phyloP scores from a whole-genome alignment of 2,888 invertebrate genomes.

The Sinhomidia bicolor region DNA sequence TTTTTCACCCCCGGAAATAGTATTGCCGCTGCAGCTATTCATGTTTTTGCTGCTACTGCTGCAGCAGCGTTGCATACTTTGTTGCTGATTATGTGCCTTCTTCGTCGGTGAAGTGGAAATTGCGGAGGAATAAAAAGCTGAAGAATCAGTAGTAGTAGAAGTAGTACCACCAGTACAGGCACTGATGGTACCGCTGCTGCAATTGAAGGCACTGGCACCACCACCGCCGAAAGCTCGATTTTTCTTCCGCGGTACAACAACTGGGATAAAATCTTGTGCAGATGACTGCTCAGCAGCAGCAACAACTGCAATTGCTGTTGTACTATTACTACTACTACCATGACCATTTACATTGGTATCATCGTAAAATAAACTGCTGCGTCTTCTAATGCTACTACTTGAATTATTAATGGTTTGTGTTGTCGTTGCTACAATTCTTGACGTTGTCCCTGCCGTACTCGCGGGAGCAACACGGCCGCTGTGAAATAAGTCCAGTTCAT shows the following conservation, averaged over 20 bases:
- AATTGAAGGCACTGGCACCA: not conserved
- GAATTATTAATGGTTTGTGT: not conserved
- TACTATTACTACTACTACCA: conserved; percentile 49
- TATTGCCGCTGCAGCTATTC: conserved; percentile 37
- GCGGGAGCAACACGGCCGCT: not conserved
- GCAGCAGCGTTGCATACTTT: not conserved
- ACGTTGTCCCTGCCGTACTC: conserved; percentile 38
- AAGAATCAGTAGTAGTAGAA: conserved; percentile 22
- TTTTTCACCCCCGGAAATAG: conserved; percentile 80
- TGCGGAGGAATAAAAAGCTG: conserved; percentile 21
- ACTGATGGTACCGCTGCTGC: conserved; percentile 31
- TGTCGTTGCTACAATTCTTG: conserved; percentile 56
- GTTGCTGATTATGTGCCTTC: conserved; percentile 53
- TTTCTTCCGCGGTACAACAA: conserved; percentile 76
- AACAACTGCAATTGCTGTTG: conserved; percentile 2
- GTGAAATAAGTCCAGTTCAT: conserved; percentile 61
- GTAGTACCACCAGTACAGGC: not conserved
- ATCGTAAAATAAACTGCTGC: conserved; percentile 6
- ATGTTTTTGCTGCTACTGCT: conserved; percentile 64
- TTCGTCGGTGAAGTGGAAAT: conserved; percentile 46
- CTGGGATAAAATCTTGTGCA: conserved; percentile 68
- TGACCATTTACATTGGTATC: conserved; percentile 65
- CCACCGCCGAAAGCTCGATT: conserved; percentile 69
- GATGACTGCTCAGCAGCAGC: not conserved
- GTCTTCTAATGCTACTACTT: not conserved